phyloP scores from a whole-genome alignment of 1,140 invertebrate species.

The Diplogasteroides magnus region DNA sequence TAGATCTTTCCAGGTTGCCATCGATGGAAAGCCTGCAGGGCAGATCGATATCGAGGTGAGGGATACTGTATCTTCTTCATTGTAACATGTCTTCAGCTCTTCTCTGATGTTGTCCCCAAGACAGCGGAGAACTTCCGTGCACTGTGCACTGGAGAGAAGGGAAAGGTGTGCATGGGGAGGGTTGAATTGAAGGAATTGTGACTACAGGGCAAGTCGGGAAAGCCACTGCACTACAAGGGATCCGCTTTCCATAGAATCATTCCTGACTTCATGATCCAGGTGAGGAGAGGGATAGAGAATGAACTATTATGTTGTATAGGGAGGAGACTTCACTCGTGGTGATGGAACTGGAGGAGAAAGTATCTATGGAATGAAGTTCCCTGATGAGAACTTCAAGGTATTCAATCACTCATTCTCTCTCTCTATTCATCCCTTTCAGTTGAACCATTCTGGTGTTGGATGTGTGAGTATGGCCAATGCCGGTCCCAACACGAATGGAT shows the following conservation, averaged over 20 bases:
- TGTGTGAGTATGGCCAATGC: conserved; percentile 80
- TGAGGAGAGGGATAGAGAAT: conserved; percentile 53
- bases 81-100: conserved; percentile 61
- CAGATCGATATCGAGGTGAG: background rate
- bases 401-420: conserved; percentile 79
- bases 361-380: conserved; percentile 85
- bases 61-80: background rate
- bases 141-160: conserved; percentile 59
- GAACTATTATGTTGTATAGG: conserved; percentile 54
- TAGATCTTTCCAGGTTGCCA: background rate
- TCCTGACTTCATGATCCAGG: conserved; percentile 63
- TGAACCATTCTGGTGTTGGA: conserved; percentile 85
- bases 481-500: conserved; percentile 86
- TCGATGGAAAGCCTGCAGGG: background rate
- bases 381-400: conserved; percentile 57
- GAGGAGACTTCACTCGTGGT: conserved; percentile 78
- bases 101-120: conserved; percentile 80
- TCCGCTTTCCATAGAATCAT: conserved; percentile 61
- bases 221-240: conserved; percentile 41
- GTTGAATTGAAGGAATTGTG: background rate
- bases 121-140: conserved; percentile 85
- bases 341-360: conserved; percentile 92
- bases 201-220: conserved; percentile 18
- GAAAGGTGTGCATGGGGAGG: conserved; percentile 30
- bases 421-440: conserved; percentile 70